phyloP scores from a whole-genome alignment of 2,888 invertebrate genomes.

The Pseudoips prasinana region DNA sequence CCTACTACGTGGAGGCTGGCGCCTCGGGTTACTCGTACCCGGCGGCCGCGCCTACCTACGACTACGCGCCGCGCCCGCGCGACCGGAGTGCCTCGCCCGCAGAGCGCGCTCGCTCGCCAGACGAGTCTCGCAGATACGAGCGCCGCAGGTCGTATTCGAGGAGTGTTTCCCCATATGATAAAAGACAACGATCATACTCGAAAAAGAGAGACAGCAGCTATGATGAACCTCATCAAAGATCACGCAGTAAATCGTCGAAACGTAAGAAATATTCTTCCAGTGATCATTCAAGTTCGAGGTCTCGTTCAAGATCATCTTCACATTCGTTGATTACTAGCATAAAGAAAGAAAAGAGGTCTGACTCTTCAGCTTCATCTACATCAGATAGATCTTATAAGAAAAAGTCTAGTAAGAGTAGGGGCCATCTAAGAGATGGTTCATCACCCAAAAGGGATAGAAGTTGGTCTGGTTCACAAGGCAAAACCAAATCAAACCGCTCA shows the following conservation, averaged over 20 bases:
- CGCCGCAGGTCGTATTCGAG: constrained; percentile 50
- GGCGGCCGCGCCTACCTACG: constrained; percentile 9
- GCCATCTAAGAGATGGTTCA: constrained; percentile 35
- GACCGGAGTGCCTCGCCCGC: no score
- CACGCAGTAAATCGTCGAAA: constrained; percentile 52
- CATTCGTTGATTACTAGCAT: constrained; percentile 28
- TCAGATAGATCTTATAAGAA: constrained; percentile 58
- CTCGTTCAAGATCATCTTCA: constrained; percentile 48
- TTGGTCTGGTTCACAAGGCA: constrained; percentile 39
- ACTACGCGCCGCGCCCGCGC: constrained; percentile 18
- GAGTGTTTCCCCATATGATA: constrained; percentile 57
- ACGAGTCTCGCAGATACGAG: constrained; percentile 39
- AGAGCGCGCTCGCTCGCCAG: constrained; percentile 45
- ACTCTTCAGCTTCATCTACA: constrained; percentile 53
- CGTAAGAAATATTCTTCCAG: constrained; percentile 63
- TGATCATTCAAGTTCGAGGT: constrained; percentile 57
- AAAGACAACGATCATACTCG: constrained; percentile 49
- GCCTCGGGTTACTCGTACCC: constrained; percentile 3
- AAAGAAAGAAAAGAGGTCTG: constrained; percentile 40
- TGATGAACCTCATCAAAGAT: constrained; percentile 45
- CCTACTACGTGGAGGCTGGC: constrained; percentile 35
- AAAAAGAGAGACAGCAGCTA: constrained; percentile 55
- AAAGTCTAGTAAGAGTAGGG: constrained; percentile 30
- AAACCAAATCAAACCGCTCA: constrained; percentile 38
- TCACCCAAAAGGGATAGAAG: constrained; percentile 47